Evolutionary conservation across 2,797 vertebrate genomes (phyloP).

Genomic region (Gephyroberyx darwinii): DNA sequence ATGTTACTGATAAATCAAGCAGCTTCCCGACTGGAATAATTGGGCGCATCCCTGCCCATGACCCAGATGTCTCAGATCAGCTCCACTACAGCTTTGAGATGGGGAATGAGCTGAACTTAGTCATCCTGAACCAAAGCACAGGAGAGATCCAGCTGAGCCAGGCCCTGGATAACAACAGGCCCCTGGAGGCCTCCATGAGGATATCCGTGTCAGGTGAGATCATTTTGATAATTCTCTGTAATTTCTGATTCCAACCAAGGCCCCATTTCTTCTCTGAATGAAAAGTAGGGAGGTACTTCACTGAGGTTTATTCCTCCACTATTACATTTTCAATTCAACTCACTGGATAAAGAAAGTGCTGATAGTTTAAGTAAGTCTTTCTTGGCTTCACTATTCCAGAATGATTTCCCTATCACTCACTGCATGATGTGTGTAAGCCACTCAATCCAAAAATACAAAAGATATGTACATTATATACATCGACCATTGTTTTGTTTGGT

Average conservation of each 20-base stretch:
- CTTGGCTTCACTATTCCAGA: slow-evolving; percentile 36
- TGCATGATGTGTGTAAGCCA: slow-evolving; percentile 40
- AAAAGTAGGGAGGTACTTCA: slow-evolving; percentile 20
- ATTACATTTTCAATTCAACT: no score
- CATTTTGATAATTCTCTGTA: slow-evolving; percentile 36
- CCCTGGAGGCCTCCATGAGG: slow-evolving; percentile 94
- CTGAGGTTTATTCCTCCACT: no score
- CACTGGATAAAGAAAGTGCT: slow-evolving; percentile 49
- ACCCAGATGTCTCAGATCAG: slow-evolving; percentile 91
- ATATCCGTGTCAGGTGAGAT: slow-evolving; percentile 93
- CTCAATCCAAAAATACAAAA: background rate
- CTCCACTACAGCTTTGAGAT: slow-evolving; percentile 90
- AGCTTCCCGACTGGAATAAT: slow-evolving; percentile 93
- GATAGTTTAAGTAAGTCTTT: slow-evolving; percentile 52
- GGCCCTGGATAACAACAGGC: slow-evolving; percentile 94
- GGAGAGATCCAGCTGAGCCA: slow-evolving; percentile 92
- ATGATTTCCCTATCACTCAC: slow-evolving; percentile 52
- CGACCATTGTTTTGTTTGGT: slow-evolving; percentile 35
- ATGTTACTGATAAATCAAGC: slow-evolving; percentile 91
- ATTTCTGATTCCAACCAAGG: slow-evolving; percentile 51
- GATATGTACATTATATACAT: background rate
- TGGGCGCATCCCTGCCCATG: slow-evolving; percentile 89
- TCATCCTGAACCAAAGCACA: slow-evolving; percentile 90
- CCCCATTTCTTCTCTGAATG: slow-evolving; percentile 12
- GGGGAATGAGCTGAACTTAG: slow-evolving; percentile 92